Evolutionary conservation across 1,140 invertebrate species (phyloP).

Genomic region (Dendrolimus kikuchii): DNA sequence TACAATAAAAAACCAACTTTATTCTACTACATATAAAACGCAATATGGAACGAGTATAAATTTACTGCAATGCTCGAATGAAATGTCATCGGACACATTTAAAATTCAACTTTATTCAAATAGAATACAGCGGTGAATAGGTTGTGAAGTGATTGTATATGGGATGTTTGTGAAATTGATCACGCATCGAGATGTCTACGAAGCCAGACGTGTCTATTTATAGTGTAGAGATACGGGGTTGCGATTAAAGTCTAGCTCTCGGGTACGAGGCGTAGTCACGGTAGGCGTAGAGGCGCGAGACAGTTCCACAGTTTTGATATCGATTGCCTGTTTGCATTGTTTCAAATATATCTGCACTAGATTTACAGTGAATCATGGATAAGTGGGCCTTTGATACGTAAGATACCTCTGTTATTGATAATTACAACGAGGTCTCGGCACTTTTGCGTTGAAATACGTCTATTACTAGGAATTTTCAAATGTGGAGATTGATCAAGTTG

Average conservation of each 20-base stretch:
- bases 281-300: conserved; percentile 7
- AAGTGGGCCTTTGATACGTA: no score
- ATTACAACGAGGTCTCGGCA: no score
- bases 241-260: conserved; percentile 32
- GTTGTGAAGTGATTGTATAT: conserved; percentile 7
- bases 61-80: no score
- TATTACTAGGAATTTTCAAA: no score
- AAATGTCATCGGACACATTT: no score
- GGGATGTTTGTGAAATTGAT: conserved; percentile 15
- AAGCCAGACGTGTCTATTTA: conserved; percentile 55
- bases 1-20: conserved; percentile 25
- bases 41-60: conserved; percentile 9
- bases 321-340: conserved; percentile 10
- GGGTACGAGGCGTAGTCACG: conserved; percentile 11
- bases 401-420: no score
- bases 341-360: no score
- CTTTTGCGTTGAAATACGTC: no score
- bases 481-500: no score
- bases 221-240: conserved; percentile 24
- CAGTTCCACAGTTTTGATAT: conserved; percentile 14
- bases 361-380: no score
- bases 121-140: conserved; percentile 18
- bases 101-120: conserved; percentile 10
- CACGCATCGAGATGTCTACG: conserved; percentile 43
- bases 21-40: conserved; percentile 12